Conservation (phyloP, 2,888 invertebrate genomes). For the Sinotaia quadrata region DNA sequence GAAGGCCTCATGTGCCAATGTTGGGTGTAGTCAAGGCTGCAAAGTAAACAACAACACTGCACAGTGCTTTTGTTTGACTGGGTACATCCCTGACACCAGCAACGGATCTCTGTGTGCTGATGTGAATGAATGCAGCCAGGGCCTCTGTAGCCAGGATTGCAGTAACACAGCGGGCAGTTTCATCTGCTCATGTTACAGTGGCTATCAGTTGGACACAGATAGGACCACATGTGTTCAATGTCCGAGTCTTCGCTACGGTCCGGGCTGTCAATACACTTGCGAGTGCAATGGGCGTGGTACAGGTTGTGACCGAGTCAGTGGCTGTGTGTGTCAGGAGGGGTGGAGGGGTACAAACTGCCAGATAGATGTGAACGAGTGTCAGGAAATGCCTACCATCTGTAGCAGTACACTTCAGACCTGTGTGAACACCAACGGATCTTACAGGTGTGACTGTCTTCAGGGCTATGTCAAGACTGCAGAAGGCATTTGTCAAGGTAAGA, state of each 20-base stretch:
- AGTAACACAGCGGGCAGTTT: neutral
- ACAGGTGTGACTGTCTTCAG: constrained; percentile 5
- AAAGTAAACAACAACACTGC: neutral
- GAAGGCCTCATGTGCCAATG: neutral
- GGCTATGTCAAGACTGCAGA: neutral
- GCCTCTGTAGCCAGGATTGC: neutral
- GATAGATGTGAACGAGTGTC: constrained; percentile 4
- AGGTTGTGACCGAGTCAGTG: neutral
- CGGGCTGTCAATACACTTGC: neutral
- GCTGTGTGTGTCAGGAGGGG: constrained; percentile 8
- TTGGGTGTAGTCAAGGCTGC: constrained; percentile 16
- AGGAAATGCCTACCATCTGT: neutral
- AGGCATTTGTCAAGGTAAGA: neutral
- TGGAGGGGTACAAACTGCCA: constrained; percentile 3
- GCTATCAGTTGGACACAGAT: constrained; percentile 2
- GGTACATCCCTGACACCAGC: neutral
- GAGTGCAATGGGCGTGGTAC: constrained; percentile 6
- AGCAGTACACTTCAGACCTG: neutral
- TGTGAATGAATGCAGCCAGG: neutral
- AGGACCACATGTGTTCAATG: neutral
- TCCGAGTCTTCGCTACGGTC: neutral
- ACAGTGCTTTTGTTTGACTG: neutral
- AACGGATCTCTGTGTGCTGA: neutral
- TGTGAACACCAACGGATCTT: constrained; percentile 12
- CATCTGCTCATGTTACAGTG: neutral